Conservation (phyloP, 2,888 invertebrate genomes). For the Euzetes globulus region DNA sequence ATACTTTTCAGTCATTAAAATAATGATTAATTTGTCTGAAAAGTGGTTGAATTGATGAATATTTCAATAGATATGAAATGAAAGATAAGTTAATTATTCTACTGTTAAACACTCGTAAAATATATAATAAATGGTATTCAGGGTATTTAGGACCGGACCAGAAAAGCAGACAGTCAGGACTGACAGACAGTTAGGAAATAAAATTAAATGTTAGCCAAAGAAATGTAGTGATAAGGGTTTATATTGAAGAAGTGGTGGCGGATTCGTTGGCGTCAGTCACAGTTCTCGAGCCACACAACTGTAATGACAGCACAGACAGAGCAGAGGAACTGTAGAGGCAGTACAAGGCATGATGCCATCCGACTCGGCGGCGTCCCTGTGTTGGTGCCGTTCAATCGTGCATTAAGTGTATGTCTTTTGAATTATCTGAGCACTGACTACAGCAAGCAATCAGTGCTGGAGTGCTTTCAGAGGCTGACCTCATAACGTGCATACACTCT, state of each 20-base stretch:
- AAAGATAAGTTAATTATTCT: no score
- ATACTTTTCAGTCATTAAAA: no score
- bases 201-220: neutral
- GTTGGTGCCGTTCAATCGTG: slow-evolving; percentile 20
- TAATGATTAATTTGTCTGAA: no score
- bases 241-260: slow-evolving; percentile 17
- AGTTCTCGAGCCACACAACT: neutral
- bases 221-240: slow-evolving; percentile 3
- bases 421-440: neutral
- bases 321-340: no score
- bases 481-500: neutral
- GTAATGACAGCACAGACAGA: neutral
- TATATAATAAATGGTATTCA: neutral
- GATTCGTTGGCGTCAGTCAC: slow-evolving; percentile 19
- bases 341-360: slow-evolving; percentile 10
- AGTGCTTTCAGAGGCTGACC: neutral
- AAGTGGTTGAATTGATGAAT: no score
- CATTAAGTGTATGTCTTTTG: slow-evolving; percentile 4
- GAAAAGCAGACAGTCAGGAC: neutral
- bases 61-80: no score
- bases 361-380: slow-evolving; percentile 23
- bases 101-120: neutral
- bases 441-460: neutral
- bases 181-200: slow-evolving; percentile 33
- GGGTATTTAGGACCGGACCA: neutral